Conservation (phyloP, 1,140 invertebrate species). For the Caenorhabditis inopinata region DNA sequence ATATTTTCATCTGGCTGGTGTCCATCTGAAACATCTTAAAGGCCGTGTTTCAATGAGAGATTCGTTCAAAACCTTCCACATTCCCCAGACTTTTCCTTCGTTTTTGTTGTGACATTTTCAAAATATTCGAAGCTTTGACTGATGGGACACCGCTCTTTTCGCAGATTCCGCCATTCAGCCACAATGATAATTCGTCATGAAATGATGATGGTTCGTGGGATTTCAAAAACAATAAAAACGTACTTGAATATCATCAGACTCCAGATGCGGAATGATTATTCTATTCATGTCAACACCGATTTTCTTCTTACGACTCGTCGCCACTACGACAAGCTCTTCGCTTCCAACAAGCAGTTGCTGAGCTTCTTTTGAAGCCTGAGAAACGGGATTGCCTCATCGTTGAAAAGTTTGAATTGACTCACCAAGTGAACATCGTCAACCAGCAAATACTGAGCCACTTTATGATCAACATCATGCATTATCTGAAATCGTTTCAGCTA, state of each 20-base stretch:
- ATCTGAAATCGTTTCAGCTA: neutral
- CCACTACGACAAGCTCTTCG: slow-evolving; percentile 13
- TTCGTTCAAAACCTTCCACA: neutral
- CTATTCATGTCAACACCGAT: neutral
- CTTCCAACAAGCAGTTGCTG: neutral
- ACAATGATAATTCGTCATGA: neutral
- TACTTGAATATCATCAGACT: neutral
- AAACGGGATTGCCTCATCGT: neutral
- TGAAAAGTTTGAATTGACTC: neutral
- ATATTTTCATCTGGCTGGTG: slow-evolving; percentile 11
- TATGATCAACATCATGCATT: neutral
- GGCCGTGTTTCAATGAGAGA: no score
- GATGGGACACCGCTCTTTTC: slow-evolving; percentile 14
- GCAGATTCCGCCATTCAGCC: neutral
- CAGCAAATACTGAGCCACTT: neutral
- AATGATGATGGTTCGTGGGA: neutral
- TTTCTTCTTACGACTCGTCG: slow-evolving; percentile 1
- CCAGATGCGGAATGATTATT: neutral
- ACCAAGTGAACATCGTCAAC: slow-evolving; percentile 13
- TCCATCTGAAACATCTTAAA: neutral
- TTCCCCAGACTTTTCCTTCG: neutral
- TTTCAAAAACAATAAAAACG: no score
- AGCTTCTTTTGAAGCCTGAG: slow-evolving; percentile 13
- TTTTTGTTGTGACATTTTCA: slow-evolving; percentile 21
- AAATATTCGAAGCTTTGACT: neutral